phyloP scores from a whole-genome alignment of 2,113 vertebrate genomes.

The Loxodonta africana region DNA sequence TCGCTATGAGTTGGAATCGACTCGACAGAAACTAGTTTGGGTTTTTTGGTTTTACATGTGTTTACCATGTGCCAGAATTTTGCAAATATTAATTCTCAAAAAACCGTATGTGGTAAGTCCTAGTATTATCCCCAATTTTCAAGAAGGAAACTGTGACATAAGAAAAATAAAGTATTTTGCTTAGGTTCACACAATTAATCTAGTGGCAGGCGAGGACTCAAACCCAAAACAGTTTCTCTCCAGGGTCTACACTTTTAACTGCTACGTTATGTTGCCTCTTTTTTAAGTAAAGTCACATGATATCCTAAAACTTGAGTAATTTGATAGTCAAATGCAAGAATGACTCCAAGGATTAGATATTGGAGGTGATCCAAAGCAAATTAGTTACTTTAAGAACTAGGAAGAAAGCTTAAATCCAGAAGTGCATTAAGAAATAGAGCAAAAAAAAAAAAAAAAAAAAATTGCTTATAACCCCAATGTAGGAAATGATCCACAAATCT shows the following conservation, averaged over 20 bases:
- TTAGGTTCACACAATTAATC: background rate
- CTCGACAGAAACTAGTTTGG: too few relatives aligned
- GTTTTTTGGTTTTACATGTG: background rate
- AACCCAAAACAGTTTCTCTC: background rate
- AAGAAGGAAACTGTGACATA: background rate
- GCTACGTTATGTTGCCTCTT: fast-evolving
- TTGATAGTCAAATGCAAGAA: background rate
- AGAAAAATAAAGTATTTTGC: background rate
- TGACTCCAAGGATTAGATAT: background rate
- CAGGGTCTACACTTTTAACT: background rate
- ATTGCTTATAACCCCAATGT: background rate
- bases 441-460: background rate
- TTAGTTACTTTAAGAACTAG: background rate
- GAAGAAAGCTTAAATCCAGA: background rate
- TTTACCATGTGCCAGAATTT: background rate
- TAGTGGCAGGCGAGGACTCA: background rate
- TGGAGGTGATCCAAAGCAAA: background rate
- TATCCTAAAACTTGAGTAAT: background rate
- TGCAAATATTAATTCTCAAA: background rate
- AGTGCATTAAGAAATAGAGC: background rate
- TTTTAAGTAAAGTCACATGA: background rate
- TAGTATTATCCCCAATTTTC: background rate
- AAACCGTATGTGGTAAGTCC: background rate
- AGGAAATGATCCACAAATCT: background rate
- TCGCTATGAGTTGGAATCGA: too few relatives aligned